phyloP scores from a whole-genome alignment of 1,140 invertebrate genomes.

The Chlorops oryzae region DNA sequence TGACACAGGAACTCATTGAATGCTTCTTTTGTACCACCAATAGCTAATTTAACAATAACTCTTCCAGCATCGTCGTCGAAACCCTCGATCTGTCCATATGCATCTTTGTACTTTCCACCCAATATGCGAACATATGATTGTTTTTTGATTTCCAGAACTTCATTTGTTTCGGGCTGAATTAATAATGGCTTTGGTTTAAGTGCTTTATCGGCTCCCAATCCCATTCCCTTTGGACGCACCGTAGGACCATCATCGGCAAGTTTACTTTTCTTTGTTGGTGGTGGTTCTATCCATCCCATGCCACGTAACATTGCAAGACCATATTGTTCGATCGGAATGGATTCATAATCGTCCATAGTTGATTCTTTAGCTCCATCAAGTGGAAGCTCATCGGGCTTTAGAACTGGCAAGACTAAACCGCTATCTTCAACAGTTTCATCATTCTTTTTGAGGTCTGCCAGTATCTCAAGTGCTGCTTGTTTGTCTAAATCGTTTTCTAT shows the following conservation, averaged over 20 bases:
- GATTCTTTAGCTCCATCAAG: conserved; percentile 60
- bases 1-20: conserved; percentile 72
- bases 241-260: conserved; percentile 51
- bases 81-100: conserved; percentile 79
- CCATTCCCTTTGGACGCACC: conserved; percentile 78
- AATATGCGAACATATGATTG: conserved; percentile 67
- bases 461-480: conserved; percentile 50
- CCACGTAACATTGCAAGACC: conserved; percentile 87
- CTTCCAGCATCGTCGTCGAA: conserved; percentile 80
- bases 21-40: conserved; percentile 62
- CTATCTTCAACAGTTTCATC: conserved; percentile 43
- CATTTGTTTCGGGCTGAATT: conserved; percentile 50
- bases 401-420: conserved; percentile 50
- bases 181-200: conserved; percentile 48
- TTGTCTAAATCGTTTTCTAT: conserved; percentile 50
- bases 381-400: conserved; percentile 50
- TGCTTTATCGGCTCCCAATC: conserved; percentile 78
- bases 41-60: conserved; percentile 70
- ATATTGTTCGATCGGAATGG: conserved; percentile 80
- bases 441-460: conserved; percentile 21
- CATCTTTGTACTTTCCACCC: conserved; percentile 64
- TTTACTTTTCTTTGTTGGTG: conserved; percentile 63
- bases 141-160: conserved; percentile 59
- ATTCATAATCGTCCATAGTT: conserved; percentile 82
- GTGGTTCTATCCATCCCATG: conserved; percentile 76